Evolutionary conservation across 2,113 vertebrate genomes (phyloP).

Genomic region (Ammodytes marinus): DNA sequence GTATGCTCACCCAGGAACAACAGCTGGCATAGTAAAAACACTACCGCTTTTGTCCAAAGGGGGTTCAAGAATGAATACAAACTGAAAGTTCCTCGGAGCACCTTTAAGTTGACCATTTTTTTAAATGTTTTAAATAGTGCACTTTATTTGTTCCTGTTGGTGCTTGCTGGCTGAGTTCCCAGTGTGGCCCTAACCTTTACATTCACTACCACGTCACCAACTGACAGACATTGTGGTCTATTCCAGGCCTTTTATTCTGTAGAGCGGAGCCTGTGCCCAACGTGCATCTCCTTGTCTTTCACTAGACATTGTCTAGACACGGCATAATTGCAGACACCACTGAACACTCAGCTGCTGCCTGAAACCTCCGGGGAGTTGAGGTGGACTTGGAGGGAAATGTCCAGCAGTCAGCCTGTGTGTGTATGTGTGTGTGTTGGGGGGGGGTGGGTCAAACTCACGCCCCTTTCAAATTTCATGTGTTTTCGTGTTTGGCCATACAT

Average conservation of each 20-base stretch:
- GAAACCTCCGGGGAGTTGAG: slow-evolving; percentile 86
- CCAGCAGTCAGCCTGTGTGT: slow-evolving; percentile 52
- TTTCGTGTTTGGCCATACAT: slow-evolving; percentile 24
- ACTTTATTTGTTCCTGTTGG: not conserved
- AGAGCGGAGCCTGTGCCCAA: slow-evolving; percentile 52
- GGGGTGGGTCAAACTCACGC: not conserved
- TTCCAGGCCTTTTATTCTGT: slow-evolving; percentile 59
- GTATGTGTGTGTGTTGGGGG: no score
- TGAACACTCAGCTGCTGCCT: slow-evolving; percentile 91
- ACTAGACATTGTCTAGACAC: slow-evolving; percentile 96
- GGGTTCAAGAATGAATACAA: no score
- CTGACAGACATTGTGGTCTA: slow-evolving; percentile 49
- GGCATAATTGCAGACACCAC: slow-evolving; percentile 94
- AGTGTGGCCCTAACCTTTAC: slow-evolving; percentile 50
- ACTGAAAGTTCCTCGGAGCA: no score
- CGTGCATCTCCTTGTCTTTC: slow-evolving; percentile 83
- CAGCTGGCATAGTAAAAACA: no score
- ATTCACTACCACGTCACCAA: slow-evolving; percentile 52
- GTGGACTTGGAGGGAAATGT: slow-evolving; percentile 88
- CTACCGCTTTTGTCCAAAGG: no score
- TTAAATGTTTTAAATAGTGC: not conserved
- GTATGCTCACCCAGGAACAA: no score
- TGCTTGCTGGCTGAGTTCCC: slow-evolving; percentile 34
- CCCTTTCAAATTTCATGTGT: slow-evolving; percentile 26
- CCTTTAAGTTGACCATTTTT: no score